Evolutionary conservation across 2,888 invertebrate species (phyloP).

Genomic region (Lottia gigantea): DNA sequence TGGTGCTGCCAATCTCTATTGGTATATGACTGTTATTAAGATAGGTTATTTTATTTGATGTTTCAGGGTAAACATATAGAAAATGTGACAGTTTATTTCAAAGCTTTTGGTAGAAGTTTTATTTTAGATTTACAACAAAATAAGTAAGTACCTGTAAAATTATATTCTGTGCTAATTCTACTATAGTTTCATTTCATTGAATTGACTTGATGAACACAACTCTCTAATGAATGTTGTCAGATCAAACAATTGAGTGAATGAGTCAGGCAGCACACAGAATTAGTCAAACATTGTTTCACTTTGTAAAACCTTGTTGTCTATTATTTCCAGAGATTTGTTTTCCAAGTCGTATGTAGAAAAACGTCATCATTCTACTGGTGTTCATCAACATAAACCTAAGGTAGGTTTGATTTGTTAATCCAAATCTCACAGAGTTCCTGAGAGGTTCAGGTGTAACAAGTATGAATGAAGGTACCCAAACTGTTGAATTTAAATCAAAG

Average conservation of each 20-base stretch:
- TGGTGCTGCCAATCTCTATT: no score
- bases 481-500: no score
- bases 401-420: no score
- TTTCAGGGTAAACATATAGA: slow-evolving; percentile 47
- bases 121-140: slow-evolving; percentile 45
- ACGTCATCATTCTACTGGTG: slow-evolving; percentile 35
- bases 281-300: neutral
- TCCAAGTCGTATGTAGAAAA: slow-evolving; percentile 50
- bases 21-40: no score
- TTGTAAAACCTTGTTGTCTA: slow-evolving; percentile 14
- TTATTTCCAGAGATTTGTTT: slow-evolving; percentile 48
- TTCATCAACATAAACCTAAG: slow-evolving; percentile 30
- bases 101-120: slow-evolving; percentile 40
- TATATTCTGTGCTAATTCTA: no score
- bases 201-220: neutral
- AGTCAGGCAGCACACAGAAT: neutral
- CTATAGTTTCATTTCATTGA: neutral
- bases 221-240: neutral
- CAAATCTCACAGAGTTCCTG: no score
- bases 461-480: no score
- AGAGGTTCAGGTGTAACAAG: no score
- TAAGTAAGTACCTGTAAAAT: slow-evolving; percentile 36
- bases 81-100: slow-evolving; percentile 42
- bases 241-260: neutral
- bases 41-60: slow-evolving; percentile 9